Conservation (phyloP, 2,113 vertebrate species). For the Stegastes partitus region DNA sequence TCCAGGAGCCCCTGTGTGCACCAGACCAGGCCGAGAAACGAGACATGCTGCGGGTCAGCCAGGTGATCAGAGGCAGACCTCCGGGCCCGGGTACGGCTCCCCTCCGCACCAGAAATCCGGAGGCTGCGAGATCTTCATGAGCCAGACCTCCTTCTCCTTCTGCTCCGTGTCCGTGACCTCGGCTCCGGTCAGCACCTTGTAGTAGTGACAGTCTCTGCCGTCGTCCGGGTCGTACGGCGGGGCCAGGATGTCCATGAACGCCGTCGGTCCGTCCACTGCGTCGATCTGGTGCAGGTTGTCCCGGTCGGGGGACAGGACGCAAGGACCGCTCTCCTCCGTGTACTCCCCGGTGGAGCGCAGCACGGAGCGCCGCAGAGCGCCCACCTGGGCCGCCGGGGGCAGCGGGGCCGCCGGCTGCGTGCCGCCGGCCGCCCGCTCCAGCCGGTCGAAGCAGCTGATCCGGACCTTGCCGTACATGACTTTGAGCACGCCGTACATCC, state of each 20-base stretch:
- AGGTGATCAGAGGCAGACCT: slow-evolving; percentile 80
- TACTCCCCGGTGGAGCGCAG: slow-evolving; percentile 87
- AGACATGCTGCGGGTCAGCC: background rate
- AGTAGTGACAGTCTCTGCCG: slow-evolving; percentile 96
- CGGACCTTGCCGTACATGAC: slow-evolving; percentile 93
- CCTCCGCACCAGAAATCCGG: slow-evolving; percentile 94
- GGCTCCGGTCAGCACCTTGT: slow-evolving; percentile 83
- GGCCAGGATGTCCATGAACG: slow-evolving; percentile 96
- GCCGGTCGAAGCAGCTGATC: slow-evolving; percentile 92
- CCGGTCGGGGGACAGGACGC: slow-evolving; percentile 88
- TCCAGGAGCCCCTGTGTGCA: no score
- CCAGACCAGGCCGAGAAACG: background rate
- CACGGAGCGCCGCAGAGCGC: slow-evolving; percentile 80
- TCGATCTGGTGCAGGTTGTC: slow-evolving; percentile 97
- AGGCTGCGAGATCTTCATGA: slow-evolving; percentile 92
- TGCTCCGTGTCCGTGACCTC: slow-evolving; percentile 24
- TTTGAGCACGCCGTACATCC: slow-evolving; percentile 95
- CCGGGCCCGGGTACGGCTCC: slow-evolving; percentile 93
- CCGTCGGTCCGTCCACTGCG: slow-evolving; percentile 92
- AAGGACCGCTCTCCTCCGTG: slow-evolving; percentile 88
- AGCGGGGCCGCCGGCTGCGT: slow-evolving; percentile 33
- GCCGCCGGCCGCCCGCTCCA: slow-evolving; percentile 69
- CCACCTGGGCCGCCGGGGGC: slow-evolving; percentile 62
- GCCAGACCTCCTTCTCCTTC: slow-evolving; percentile 86
- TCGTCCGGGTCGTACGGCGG: slow-evolving; percentile 95